Percentiles rank a stretch among this genome's conserved stretches.
Evolutionary conservation across 1,140 invertebrate genomes (phyloP).

Genomic region (Drosophila ohnishii): DNA sequence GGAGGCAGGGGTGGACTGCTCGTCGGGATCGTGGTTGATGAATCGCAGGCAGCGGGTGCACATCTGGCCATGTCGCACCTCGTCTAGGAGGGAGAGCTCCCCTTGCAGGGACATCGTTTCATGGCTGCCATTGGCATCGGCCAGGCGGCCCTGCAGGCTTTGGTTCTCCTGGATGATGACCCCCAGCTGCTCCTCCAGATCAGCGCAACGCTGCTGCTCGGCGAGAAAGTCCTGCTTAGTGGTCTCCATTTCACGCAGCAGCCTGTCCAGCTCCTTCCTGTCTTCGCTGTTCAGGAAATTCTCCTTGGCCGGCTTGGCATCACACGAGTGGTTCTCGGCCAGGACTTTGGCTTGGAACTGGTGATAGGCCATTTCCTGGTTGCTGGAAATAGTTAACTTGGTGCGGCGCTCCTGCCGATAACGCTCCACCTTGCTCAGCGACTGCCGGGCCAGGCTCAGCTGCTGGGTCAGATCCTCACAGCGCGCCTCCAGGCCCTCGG

Average conservation of each 20-base stretch:
- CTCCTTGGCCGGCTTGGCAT: constrained; percentile 26
- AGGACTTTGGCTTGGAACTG: constrained; percentile 50
- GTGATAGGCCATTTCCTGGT: constrained; percentile 28
- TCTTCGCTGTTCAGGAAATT: constrained; percentile 81
- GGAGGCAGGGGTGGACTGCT: constrained; percentile 87
- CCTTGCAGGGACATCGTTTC: constrained; percentile 92
- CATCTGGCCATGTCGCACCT: constrained; percentile 91
- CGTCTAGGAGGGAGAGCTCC: constrained; percentile 90
- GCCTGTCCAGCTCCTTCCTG: constrained; percentile 86
- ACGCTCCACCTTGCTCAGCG: constrained; percentile 84
- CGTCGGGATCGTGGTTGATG: constrained; percentile 86
- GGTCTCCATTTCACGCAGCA: constrained; percentile 88
- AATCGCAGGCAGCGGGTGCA: constrained; percentile 90
- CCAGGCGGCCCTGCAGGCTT: constrained; percentile 89
- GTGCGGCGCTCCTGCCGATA: constrained; percentile 63
- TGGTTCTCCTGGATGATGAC: constrained; percentile 91
- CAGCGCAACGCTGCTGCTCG: constrained; percentile 89
- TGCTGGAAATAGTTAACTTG: constrained; percentile 16
- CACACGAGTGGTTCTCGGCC: constrained; percentile 38
- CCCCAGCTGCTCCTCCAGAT: constrained; percentile 90
- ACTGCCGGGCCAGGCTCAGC: constrained; percentile 87
- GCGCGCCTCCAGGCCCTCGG: constrained; percentile 90
- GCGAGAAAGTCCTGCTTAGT: constrained; percentile 87
- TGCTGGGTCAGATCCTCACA: constrained; percentile 91
- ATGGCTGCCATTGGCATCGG: constrained; percentile 86